Evolutionary conservation across 1,140 invertebrate species (phyloP), one percentile per base, ranked within the genome.

Genomic region (Araneus ventricosus): DNA sequence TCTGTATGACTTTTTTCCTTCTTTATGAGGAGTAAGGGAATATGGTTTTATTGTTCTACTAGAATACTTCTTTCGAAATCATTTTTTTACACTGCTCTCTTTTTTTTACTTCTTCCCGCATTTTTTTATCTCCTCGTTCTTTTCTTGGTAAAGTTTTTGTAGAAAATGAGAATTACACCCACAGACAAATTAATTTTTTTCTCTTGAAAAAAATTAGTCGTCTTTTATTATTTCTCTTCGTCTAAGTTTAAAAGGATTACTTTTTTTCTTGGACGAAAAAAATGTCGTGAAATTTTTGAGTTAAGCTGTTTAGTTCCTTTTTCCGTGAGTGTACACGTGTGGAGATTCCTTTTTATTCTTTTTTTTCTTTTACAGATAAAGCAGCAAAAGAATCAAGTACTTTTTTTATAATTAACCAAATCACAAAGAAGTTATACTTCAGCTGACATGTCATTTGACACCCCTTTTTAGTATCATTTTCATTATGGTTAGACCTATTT

Each of bases 11-110:
- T 52, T 84, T 84, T 84, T 57, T 63, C 22, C 37, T 61, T 24
- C 52, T 22, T 30, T 24, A 37, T 39, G 52, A 45, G 34, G 85
- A 22, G 22, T 17, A 61, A 14, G 57, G 45, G 30, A 61, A 87
- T 87, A 87, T 39, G 30, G 30, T 87, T 87, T 87, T 87, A 87
- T 87, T 87, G 85, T 87, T 87, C 85, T 87, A 61, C n/a, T 27
- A 39, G 57, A 87, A 61, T 37, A 63, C 82, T 8, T 52, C 82
- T 57, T 34, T 14, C 37, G 17, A 27, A 52, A 17, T 84, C 39
- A 52, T n/a, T 84, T 27, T 52, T 45, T 52, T 27, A 17, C 37
- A 37, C 41, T 22, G 41, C 34, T 39, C 37, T 22, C 37, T 45
- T 82, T 84, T 84, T 84, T 20, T 52, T 52, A 1, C 27, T 14